phyloP scores from a whole-genome alignment of 2,797 vertebrate species.

The Falco concolor region DNA sequence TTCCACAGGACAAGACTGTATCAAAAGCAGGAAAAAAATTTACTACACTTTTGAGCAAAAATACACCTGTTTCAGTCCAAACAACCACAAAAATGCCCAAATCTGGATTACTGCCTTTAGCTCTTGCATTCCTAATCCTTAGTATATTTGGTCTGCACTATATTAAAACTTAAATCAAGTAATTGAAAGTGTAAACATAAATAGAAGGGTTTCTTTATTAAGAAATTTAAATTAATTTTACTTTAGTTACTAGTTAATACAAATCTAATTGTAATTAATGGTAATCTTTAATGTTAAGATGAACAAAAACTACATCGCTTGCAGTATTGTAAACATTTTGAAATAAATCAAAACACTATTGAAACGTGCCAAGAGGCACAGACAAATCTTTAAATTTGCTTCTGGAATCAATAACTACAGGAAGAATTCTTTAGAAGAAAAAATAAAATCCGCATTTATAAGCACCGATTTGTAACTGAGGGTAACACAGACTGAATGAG shows the following conservation, averaged over 20 bases:
- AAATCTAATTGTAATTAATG: not conserved
- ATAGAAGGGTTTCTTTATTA: not conserved
- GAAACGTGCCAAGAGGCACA: not conserved
- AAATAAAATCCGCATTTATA: not conserved
- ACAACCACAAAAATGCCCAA: not conserved
- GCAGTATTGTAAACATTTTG: not conserved
- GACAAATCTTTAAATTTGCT: not conserved
- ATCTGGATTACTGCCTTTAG: not conserved
- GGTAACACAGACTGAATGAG: not conserved
- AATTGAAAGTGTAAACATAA: not conserved
- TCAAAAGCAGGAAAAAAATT: not conserved
- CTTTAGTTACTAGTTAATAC: not conserved
- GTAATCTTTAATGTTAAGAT: not conserved
- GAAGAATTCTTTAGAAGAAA: not conserved
- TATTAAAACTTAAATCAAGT: not conserved
- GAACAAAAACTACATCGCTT: not conserved
- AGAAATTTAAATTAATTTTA: not conserved
- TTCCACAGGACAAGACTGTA: not conserved
- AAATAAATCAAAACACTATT: not conserved
- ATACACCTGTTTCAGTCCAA: not conserved
- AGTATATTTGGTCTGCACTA: not conserved
- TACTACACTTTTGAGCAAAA: not conserved
- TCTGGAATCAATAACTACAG: not conserved
- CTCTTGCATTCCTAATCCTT: not conserved
- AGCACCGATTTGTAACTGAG: not conserved